phyloP scores from a whole-genome alignment of 2,888 invertebrate genomes.

The Synergus laeviventris region DNA sequence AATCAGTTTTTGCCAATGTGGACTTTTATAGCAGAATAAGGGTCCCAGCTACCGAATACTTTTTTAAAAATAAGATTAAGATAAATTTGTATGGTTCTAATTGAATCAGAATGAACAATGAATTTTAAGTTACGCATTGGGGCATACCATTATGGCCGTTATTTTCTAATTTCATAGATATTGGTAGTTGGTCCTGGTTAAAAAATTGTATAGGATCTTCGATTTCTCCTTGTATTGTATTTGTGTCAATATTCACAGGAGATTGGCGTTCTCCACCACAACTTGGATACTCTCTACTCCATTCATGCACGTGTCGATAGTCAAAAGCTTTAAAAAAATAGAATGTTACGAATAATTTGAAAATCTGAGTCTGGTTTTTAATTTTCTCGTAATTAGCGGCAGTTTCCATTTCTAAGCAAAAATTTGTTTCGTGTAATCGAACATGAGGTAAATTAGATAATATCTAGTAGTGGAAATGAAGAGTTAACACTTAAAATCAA shows the following conservation, averaged over 20 bases:
- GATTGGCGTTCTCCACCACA: constrained; percentile 10
- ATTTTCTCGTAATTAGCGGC: neutral
- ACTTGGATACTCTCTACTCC: neutral
- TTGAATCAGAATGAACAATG: no score
- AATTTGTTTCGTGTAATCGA: neutral
- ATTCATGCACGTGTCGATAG: neutral
- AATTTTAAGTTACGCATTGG: no score
- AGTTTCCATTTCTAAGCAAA: no score
- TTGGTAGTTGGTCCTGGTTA: neutral
- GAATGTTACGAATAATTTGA: neutral
- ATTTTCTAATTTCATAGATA: neutral
- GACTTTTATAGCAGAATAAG: no score
- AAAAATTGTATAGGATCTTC: neutral
- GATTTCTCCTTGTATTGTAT: neutral
- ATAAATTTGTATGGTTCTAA: neutral
- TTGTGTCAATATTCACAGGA: constrained; percentile 9
- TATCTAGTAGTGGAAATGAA: no score
- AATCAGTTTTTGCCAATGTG: no score
- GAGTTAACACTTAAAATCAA: no score
- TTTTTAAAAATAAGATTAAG: neutral
- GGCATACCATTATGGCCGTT: neutral
- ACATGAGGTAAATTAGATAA: neutral
- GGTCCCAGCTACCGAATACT: no score
- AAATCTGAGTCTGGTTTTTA: neutral
- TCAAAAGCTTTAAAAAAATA: neutral